Evolutionary conservation across 2,888 invertebrate species (phyloP).

Genomic region (Ellobium chinense): DNA sequence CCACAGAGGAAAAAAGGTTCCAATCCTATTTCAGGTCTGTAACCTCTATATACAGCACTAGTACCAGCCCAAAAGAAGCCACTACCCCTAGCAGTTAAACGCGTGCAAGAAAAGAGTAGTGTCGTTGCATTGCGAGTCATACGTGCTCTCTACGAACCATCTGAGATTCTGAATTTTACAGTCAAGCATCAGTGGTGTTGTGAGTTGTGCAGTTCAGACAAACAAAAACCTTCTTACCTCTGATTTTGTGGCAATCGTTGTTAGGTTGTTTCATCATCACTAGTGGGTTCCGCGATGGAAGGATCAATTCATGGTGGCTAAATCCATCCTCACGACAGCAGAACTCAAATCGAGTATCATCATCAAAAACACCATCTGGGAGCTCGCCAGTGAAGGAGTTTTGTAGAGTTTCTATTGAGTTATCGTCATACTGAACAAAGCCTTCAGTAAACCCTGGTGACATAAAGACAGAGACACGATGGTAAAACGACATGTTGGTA

Average conservation of each 20-base stretch:
- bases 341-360: slow-evolving; percentile 31
- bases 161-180: too few species aligned
- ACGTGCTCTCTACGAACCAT: too few species aligned
- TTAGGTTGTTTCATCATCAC: slow-evolving; percentile 36
- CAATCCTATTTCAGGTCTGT: too few species aligned
- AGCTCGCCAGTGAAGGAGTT: neutral
- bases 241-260: slow-evolving; percentile 47
- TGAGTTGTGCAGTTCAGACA: too few species aligned
- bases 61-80: too few species aligned
- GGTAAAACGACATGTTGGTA: too few species aligned
- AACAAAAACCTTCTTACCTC: slow-evolving; percentile 40
- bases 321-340: slow-evolving; percentile 27
- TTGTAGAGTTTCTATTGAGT: neutral
- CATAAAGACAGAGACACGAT: neutral
- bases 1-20: too few species aligned
- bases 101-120: too few species aligned
- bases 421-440: slow-evolving; percentile 38
- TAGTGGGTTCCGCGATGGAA: slow-evolving; percentile 43
- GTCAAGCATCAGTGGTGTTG: too few species aligned
- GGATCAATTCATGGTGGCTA: neutral
- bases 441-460: slow-evolving; percentile 14
- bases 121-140: too few species aligned
- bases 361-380: slow-evolving; percentile 25
- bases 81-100: too few species aligned
- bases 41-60: too few species aligned